A percentile compares a stretch with the other conserved stretches of the same genome.
phyloP scores from a whole-genome alignment of 2,888 invertebrate species.

The Neoascia interrupta region DNA sequence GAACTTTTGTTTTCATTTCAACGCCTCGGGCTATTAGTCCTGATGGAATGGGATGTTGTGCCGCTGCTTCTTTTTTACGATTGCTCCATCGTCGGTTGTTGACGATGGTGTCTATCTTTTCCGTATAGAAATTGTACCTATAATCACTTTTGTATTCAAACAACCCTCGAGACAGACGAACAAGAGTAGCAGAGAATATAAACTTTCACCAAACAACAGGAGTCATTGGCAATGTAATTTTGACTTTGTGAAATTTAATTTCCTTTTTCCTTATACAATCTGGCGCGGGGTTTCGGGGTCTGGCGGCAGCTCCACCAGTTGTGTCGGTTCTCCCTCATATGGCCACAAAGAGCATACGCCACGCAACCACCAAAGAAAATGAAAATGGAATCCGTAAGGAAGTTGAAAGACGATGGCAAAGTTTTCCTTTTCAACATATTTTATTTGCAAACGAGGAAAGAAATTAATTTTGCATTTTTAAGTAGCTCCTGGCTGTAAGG shows the following conservation, averaged over 20 bases:
- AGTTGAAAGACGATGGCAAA: slow-evolving; percentile 28
- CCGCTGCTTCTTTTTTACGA: slow-evolving; percentile 6
- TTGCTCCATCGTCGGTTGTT: background rate
- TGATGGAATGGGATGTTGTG: slow-evolving; percentile 1
- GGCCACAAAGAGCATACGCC: slow-evolving; percentile 64
- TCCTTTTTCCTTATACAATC: slow-evolving; percentile 71
- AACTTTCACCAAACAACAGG: slow-evolving; percentile 68
- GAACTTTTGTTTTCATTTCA: slow-evolving; percentile 65
- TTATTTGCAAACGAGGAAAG: slow-evolving; percentile 64
- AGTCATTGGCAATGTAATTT: slow-evolving; percentile 72
- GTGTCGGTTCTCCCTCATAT: slow-evolving; percentile 1
- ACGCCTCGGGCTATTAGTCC: slow-evolving; percentile 59
- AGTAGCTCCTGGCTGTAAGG: slow-evolving; percentile 44
- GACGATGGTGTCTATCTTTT: slow-evolving; percentile 11
- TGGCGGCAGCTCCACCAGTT: background rate
- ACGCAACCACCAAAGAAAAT: slow-evolving; percentile 55
- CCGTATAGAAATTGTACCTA: slow-evolving; percentile 57
- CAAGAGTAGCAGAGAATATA: slow-evolving; percentile 27
- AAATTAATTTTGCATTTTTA: slow-evolving; percentile 70
- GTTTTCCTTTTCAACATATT: background rate
- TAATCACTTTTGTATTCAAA: slow-evolving; percentile 67
- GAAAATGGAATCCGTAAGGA: slow-evolving; percentile 35
- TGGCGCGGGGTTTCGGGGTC: background rate
- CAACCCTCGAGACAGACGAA: slow-evolving; percentile 40
- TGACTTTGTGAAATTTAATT: slow-evolving; percentile 77